phyloP scores from a whole-genome alignment of 92 coral and sea anemone genomes.

The Blastomussa wellsi region DNA sequence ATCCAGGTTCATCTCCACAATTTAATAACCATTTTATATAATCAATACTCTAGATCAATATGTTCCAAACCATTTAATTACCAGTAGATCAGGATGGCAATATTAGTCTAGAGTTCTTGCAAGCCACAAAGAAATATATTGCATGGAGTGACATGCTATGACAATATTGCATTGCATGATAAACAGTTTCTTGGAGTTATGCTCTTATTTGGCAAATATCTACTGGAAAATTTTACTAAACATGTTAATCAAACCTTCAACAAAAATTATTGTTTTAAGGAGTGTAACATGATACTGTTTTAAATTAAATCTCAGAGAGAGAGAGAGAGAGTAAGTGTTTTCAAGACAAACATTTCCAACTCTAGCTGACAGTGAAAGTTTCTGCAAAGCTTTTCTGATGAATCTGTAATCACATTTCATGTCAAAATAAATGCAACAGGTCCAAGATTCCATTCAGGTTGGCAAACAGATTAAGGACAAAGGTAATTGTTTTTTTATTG shows the following conservation, averaged over 20 bases:
- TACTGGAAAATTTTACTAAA: neutral
- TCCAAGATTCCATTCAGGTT: neutral
- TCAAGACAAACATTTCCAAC: neutral
- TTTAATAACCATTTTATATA: neutral
- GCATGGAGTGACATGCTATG: neutral
- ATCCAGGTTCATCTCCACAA: neutral
- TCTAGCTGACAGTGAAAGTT: neutral
- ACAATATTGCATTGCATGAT: neutral
- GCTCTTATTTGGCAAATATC: neutral
- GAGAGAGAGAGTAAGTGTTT: constrained; percentile 7
- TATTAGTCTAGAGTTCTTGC: neutral
- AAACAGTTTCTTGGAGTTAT: neutral
- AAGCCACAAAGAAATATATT: neutral
- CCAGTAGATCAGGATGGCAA: neutral
- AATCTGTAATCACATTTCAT: neutral
- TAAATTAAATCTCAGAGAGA: neutral
- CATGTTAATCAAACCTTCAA: neutral
- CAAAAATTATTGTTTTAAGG: neutral
- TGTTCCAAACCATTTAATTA: neutral
- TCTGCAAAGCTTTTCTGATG: neutral
- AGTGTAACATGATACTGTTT: constrained; percentile 13
- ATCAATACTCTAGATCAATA: neutral
- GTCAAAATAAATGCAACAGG: neutral
- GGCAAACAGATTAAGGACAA: constrained; percentile 15
- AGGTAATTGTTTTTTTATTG: constrained; percentile 33